Evolutionary conservation across 1,140 invertebrate species (phyloP).

Genomic region (Eubasilissa regina): DNA sequence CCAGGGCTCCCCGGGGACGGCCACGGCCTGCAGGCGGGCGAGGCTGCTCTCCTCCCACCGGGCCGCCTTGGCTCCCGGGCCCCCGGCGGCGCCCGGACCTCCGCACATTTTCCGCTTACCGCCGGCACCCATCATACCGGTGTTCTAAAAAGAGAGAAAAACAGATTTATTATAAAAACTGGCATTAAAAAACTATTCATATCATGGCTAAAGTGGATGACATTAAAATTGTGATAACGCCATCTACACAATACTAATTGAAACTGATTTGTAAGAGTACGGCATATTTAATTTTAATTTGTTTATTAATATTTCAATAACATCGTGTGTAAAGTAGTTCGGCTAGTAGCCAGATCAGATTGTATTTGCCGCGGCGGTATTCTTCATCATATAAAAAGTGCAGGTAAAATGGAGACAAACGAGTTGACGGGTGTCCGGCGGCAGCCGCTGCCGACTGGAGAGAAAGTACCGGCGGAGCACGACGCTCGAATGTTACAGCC

Average conservation of each 20-base stretch:
- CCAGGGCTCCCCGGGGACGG: slow-evolving; percentile 66
- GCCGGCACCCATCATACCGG: slow-evolving; percentile 62
- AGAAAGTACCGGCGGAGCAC: slow-evolving; percentile 3
- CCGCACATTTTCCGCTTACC: slow-evolving; percentile 63
- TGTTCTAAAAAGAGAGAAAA: slow-evolving; percentile 52
- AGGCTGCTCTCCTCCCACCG: slow-evolving; percentile 72
- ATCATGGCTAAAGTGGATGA: too few relatives aligned
- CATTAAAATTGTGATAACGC: too few relatives aligned
- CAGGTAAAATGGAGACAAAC: background rate
- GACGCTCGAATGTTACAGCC: background rate
- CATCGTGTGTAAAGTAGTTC: background rate
- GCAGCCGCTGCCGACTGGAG: background rate
- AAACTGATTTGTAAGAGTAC: too few relatives aligned
- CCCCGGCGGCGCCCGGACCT: slow-evolving; percentile 66
- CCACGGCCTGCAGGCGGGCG: slow-evolving; percentile 71
- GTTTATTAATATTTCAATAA: too few relatives aligned
- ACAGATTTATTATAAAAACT: background rate
- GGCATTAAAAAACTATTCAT: too few relatives aligned
- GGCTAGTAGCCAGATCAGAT: background rate
- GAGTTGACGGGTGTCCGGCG: background rate
- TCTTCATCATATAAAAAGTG: background rate
- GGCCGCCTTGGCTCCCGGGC: slow-evolving; percentile 67
- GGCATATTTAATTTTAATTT: too few relatives aligned
- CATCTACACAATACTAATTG: too few relatives aligned
- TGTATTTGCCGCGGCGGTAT: background rate